These are phyloP conservation scores for Erebia ligea DNA, from an alignment of 2,888 invertebrate species.

Conservation along the genomic window DNA sequence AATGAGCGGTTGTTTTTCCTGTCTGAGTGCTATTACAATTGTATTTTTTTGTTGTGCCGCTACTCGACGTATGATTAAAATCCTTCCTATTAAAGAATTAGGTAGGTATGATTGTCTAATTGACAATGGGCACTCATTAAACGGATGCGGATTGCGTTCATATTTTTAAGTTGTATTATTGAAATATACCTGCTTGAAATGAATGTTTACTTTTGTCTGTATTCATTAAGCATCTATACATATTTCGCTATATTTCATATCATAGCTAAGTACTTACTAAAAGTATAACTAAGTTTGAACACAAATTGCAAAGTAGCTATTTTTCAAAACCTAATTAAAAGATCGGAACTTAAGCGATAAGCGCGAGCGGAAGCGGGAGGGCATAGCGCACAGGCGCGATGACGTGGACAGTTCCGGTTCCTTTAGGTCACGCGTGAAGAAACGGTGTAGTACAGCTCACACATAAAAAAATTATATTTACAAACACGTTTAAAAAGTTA, in stretches of 20 bases:
- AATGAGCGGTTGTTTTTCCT: conserved; percentile 50
- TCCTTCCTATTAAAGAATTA: conserved; percentile 44
- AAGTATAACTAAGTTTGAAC: not conserved
- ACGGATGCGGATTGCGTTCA: not conserved
- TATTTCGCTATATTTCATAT: too few relatives aligned
- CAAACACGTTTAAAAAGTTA: not conserved
- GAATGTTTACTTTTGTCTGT: not conserved
- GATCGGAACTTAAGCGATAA: conserved; percentile 31
- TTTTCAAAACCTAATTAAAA: conserved; percentile 15
- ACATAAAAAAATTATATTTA: conserved; percentile 29
- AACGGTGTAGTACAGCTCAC: conserved; percentile 40
- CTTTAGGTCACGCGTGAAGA: conserved; percentile 70
- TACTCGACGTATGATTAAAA: conserved; percentile 45
- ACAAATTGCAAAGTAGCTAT: not conserved
- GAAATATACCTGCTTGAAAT: not conserved
- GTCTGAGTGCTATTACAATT: conserved; percentile 52
- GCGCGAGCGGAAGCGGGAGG: conserved; percentile 27
- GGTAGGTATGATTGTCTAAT: conserved; percentile 39
- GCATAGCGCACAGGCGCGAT: conserved; percentile 35
- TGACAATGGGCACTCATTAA: conserved; percentile 29
- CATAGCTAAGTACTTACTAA: too few relatives aligned
- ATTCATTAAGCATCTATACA: not conserved
- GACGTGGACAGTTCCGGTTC: conserved; percentile 59
- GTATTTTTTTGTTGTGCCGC: conserved; percentile 47
- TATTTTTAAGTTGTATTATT: conserved; percentile 1